Evolutionary conservation across 2,888 invertebrate genomes (phyloP).

Genomic region (Rutpela maculata): DNA sequence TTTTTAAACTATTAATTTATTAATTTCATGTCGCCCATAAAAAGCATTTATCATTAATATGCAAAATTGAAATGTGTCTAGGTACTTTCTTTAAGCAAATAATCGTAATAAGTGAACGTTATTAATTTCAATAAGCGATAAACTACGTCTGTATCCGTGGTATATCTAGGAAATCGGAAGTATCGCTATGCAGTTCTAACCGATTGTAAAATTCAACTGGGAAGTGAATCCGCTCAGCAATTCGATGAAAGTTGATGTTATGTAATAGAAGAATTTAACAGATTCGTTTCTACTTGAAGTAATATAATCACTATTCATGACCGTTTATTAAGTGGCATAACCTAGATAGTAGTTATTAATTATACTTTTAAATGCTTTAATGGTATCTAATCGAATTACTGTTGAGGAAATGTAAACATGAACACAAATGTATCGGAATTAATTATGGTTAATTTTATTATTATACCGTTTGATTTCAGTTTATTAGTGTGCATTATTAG

Average conservation of each 20-base stretch:
- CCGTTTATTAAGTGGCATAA: constrained; percentile 4
- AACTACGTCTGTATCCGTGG: not conserved
- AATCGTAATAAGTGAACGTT: not conserved
- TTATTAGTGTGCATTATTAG: too few relatives aligned
- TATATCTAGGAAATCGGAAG: constrained; percentile 30
- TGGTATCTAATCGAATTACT: not conserved
- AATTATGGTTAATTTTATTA: too few relatives aligned
- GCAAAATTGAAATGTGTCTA: too few relatives aligned
- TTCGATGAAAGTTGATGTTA: constrained; percentile 33
- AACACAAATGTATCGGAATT: too few relatives aligned
- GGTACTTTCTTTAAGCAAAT: too few relatives aligned
- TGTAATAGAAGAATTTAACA: constrained; percentile 34
- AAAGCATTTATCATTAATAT: too few relatives aligned
- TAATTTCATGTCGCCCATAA: too few relatives aligned
- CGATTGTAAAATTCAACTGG: constrained; percentile 27
- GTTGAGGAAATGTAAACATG: too few relatives aligned
- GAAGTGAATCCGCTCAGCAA: constrained; percentile 10
- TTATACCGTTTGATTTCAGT: too few relatives aligned
- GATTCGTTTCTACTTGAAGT: not conserved
- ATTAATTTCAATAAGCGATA: constrained; percentile 8
- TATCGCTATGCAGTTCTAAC: not conserved
- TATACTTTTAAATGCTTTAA: not conserved
- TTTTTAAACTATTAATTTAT: too few relatives aligned
- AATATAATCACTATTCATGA: not conserved
- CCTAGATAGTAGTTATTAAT: not conserved